Evolutionary conservation across 2,797 vertebrate species (phyloP).

Genomic region (Potorous gilbertii): DNA sequence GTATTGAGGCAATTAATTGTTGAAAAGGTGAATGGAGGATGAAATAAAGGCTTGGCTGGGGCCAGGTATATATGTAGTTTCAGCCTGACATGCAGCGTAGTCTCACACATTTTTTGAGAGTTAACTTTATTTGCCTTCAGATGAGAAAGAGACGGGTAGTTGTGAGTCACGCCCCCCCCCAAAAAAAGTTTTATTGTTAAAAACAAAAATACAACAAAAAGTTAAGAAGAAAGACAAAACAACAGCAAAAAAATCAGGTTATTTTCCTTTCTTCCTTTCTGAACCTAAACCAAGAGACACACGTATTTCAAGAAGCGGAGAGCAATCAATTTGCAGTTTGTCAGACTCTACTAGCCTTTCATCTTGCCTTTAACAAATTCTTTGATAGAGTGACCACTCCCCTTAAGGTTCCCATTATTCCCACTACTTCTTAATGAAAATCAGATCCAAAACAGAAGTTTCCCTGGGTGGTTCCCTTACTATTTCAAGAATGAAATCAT

Average conservation of each 20-base stretch:
- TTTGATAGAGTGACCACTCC: neutral
- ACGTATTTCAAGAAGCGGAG: neutral
- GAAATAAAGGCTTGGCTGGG: neutral
- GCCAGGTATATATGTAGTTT: neutral
- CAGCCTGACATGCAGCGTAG: neutral
- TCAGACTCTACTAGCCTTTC: neutral
- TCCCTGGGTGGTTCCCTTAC: neutral
- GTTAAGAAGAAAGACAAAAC: neutral
- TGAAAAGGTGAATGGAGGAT: neutral
- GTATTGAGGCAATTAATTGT: neutral
- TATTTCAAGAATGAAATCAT: neutral
- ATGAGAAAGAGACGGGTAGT: neutral
- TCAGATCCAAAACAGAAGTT: neutral
- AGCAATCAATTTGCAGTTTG: neutral
- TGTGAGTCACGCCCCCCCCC: neutral
- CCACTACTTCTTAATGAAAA: neutral
- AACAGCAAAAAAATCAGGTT: neutral
- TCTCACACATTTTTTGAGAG: neutral
- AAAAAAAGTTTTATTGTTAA: neutral
- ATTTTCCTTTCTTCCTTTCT: neutral
- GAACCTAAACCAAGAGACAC: neutral
- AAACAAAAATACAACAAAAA: neutral
- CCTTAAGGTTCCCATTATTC: neutral
- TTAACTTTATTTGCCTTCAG: neutral
- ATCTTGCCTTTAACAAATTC: neutral